phyloP scores from a whole-genome alignment of 2,888 invertebrate genomes.

The Unio delphinus region DNA sequence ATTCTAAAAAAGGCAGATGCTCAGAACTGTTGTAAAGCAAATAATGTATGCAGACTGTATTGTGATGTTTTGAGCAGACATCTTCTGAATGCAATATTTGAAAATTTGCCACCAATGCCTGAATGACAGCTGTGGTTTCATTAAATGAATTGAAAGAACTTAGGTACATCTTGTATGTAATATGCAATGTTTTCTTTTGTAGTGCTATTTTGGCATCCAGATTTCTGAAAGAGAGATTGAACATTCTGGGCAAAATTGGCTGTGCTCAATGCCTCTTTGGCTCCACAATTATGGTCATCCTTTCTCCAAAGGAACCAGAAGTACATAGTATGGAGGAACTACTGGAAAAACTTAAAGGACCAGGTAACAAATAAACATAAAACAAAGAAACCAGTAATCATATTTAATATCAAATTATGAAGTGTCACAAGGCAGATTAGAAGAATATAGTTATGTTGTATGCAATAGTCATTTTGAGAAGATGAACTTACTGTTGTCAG shows the following conservation, averaged over 20 bases:
- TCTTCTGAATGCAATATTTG: too few relatives aligned
- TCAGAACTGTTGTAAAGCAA: too few relatives aligned
- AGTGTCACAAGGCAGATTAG: too few relatives aligned
- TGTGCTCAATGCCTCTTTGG: conserved; percentile 93
- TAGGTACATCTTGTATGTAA: neutral
- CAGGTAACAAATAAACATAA: conserved; percentile 53
- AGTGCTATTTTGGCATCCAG: conserved; percentile 90
- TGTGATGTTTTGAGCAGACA: too few relatives aligned
- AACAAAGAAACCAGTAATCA: too few relatives aligned
- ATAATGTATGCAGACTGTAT: too few relatives aligned
- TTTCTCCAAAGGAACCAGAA: conserved; percentile 95
- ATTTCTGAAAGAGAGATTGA: conserved; percentile 90
- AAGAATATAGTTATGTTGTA: too few relatives aligned
- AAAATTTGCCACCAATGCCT: neutral
- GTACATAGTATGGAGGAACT: conserved; percentile 84
- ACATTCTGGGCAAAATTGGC: conserved; percentile 92
- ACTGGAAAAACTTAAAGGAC: conserved; percentile 82
- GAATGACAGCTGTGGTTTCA: neutral
- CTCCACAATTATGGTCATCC: conserved; percentile 91
- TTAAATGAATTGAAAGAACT: neutral
- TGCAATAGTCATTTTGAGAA: too few relatives aligned
- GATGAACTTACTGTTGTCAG: too few relatives aligned
- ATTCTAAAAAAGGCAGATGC: too few relatives aligned
- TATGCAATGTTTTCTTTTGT: conserved; percentile 17
- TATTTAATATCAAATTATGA: too few relatives aligned